Evolutionary conservation across 1,140 invertebrate genomes (phyloP).

Genomic region (Octopus sinensis): DNA sequence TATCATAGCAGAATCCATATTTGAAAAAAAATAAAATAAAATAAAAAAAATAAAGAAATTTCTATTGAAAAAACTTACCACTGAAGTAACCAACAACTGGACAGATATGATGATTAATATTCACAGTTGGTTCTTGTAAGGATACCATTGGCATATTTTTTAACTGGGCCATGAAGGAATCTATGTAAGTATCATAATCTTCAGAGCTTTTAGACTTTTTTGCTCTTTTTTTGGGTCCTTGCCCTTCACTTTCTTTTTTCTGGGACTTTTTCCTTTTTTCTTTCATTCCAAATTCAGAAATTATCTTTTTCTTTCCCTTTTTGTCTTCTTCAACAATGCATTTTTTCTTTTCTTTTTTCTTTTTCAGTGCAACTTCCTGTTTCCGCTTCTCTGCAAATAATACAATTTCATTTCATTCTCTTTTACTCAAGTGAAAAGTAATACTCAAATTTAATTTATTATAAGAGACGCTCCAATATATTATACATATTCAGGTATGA

Average conservation of each 20-base stretch:
- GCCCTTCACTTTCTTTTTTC: conserved; percentile 33
- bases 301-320: conserved; percentile 36
- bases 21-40: too few species aligned
- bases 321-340: conserved; percentile 23
- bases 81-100: conserved; percentile 70
- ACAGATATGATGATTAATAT: conserved; percentile 77
- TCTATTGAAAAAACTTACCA: neutral
- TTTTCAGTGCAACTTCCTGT: conserved; percentile 38
- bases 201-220: conserved; percentile 70
- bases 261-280: conserved; percentile 21
- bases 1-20: too few species aligned
- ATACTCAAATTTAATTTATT: too few species aligned
- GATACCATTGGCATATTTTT: conserved; percentile 77
- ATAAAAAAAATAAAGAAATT: too few species aligned
- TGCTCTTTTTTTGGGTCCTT: conserved; percentile 16
- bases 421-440: too few species aligned
- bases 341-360: conserved; percentile 33
- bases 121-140: conserved; percentile 82
- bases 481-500: too few species aligned
- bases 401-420: neutral
- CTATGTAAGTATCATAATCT: conserved; percentile 86
- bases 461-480: too few species aligned
- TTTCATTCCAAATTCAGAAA: conserved; percentile 35
- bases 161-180: conserved; percentile 80
- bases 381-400: conserved; percentile 40